Evolutionary conservation across 2,113 vertebrate species (phyloP), one percentile per base, ranked within the genome.

Genomic region (Thalassarche chlororhynchos): DNA sequence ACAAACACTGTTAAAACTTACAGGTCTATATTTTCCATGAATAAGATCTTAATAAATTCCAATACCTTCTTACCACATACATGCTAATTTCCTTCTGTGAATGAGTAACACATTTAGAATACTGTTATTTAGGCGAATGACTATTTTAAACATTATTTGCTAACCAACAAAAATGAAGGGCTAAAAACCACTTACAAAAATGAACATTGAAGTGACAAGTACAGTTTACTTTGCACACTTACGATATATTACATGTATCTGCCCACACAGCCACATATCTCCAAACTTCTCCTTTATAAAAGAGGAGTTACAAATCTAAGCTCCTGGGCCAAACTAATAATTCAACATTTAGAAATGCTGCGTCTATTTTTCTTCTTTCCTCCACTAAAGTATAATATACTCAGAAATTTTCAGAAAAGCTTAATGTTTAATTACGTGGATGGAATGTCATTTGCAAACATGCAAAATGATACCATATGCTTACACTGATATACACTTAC

Each of bases 181-280:
- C 24, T 79, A 28, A 76, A 83, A 77, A 15, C 4, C 40, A 26
- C 42, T 54, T 46, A 17, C 4, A 52, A 19, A 81, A 84, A 10
- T 31, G 25, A 25, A 42, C 9, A 60, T 4, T 57, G 4, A 69
- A n/a, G 26, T 29, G 34, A 60, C 10, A 60, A 64, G 32, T 12
- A 36, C 8, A 79, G 32, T 15, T 78, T 58, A 25, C 8, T 69
- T 85, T 24, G 34, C 10, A 38, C 4, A 28, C 24, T 28, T 58
- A 42, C 5, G n/a, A 25, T 10, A 3, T 4, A 6, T 83, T 31
- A 14, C 24, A 65, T 1, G 0, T 44, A 14, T 3, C 32, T 40
- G 19, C 38, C 31, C 19, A 46, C 19, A 47, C 3, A 17, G 57
- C 25, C 61, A 68, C 10, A 0, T 2, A 26, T 14, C n/a, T 55